phyloP scores from a whole-genome alignment of 2,888 invertebrate species.

The Holacanthella duospinosa region DNA sequence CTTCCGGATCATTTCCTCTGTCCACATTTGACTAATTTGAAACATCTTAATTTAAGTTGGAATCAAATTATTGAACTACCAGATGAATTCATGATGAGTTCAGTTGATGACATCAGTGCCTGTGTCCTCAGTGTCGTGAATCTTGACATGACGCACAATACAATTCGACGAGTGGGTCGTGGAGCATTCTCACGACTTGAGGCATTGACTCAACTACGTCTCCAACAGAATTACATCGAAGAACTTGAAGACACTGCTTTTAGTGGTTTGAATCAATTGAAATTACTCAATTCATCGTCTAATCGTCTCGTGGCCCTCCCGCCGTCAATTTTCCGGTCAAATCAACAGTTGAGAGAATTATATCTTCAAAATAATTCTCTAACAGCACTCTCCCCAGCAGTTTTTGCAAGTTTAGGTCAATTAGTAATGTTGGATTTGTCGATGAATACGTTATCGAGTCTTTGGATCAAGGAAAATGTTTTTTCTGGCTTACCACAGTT shows the following conservation, averaged over 20 bases:
- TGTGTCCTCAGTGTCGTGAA: conserved; percentile 50
- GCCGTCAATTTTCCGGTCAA: conserved; percentile 42
- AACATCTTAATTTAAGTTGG: conserved; percentile 70
- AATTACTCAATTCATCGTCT: conserved; percentile 73
- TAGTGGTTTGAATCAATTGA: conserved; percentile 63
- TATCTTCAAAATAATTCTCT: conserved; percentile 60
- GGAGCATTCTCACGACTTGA: conserved; percentile 64
- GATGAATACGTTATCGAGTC: conserved; percentile 60
- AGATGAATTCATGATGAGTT: conserved; percentile 51
- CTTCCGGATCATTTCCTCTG: conserved; percentile 63
- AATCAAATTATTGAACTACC: conserved; percentile 70
- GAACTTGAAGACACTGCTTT: conserved; percentile 69
- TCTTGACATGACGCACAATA: conserved; percentile 71
- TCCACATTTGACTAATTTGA: conserved; percentile 59
- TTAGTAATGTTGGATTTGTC: conserved; percentile 70
- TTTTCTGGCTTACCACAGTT: conserved; percentile 62
- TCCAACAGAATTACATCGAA: conserved; percentile 73
- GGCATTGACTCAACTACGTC: conserved; percentile 63
- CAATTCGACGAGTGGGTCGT: conserved; percentile 52
- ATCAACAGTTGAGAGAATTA: conserved; percentile 18
- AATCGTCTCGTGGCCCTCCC: conserved; percentile 73
- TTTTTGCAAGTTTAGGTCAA: conserved; percentile 73
- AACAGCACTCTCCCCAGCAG: conserved; percentile 66
- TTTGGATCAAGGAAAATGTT: conserved; percentile 65
- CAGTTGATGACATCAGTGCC: neutral